Percentiles rank a stretch among this genome's conserved stretches.
Evolutionary conservation across 1,140 invertebrate species (phyloP).

Genomic region (Ectropis grisescens): DNA sequence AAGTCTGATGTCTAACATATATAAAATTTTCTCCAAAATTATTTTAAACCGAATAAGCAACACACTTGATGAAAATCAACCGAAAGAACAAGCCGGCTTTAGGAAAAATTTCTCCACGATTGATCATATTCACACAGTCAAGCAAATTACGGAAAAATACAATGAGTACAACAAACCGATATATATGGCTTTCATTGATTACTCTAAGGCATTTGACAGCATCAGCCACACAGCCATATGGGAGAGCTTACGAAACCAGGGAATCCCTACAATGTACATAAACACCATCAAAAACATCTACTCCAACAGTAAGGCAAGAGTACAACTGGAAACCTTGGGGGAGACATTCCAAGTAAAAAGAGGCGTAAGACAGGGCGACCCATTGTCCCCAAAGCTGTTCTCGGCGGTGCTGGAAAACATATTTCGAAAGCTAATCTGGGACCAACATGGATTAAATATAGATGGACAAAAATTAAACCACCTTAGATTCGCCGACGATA

Average conservation of each 20-base stretch:
- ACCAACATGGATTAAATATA: conserved; percentile 8
- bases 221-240: conserved; percentile 1
- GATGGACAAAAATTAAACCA: conserved; percentile 11
- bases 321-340: conserved; percentile 3
- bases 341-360: conserved; percentile 6
- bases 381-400: conserved; percentile 10
- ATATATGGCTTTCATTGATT: conserved; percentile 7
- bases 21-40: conserved; percentile 1
- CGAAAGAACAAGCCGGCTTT: conserved; percentile 1
- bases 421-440: conserved; percentile 12
- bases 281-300: conserved; percentile 4
- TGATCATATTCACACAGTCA: conserved; percentile 1
- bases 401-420: conserved; percentile 3
- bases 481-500: conserved; percentile 12
- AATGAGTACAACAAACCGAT: conserved; percentile 4
- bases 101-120: not conserved
- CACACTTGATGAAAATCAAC: conserved; percentile 3
- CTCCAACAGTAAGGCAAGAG: not conserved
- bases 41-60: conserved; percentile 1
- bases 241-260: conserved; percentile 3
- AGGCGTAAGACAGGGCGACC: conserved; percentile 12
- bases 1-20: not conserved
- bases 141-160: conserved; percentile 6
- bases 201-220: conserved; percentile 5
- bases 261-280: not conserved